These are phyloP conservation scores for Indri indri DNA, from an alignment of 2,113 vertebrate species.

Conservation along the genomic window DNA sequence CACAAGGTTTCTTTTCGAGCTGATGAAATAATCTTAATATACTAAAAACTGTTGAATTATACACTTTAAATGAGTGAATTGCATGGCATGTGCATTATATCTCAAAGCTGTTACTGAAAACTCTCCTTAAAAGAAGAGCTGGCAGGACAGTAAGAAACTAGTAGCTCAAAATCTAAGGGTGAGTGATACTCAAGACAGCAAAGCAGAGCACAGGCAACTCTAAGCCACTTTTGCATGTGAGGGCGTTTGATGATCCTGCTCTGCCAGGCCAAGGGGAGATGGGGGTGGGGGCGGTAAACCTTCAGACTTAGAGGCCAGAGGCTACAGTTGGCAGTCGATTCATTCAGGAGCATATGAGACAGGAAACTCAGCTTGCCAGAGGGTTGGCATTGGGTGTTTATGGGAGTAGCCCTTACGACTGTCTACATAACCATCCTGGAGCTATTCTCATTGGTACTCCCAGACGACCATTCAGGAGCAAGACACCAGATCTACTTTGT, in stretches of 20 bases:
- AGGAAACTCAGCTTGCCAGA: not conserved
- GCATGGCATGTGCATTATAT: not conserved
- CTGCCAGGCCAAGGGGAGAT: not conserved
- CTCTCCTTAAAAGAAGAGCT: not conserved
- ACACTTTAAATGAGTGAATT: too few relatives aligned
- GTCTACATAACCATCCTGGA: not conserved
- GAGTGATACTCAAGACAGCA: not conserved
- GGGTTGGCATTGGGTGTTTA: not conserved
- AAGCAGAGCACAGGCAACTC: not conserved
- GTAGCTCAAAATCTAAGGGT: not conserved
- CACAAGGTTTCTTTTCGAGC: not conserved
- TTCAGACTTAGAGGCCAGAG: not conserved
- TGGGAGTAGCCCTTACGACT: too few relatives aligned
- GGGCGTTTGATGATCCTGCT: not conserved
- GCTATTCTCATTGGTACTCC: not conserved
- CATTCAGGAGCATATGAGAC: not conserved
- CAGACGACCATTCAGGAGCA: not conserved
- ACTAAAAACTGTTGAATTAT: too few relatives aligned
- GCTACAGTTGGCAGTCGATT: not conserved
- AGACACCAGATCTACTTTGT: not conserved
- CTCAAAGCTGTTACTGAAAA: not conserved
- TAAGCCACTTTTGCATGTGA: not conserved
- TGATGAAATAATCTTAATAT: not conserved
- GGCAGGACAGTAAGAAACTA: not conserved
- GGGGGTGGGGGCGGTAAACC: not conserved